A percentile compares a stretch with the other conserved stretches of the same genome.
phyloP scores from a whole-genome alignment of 2,888 invertebrate genomes.

The Stegophylla sp. region DNA sequence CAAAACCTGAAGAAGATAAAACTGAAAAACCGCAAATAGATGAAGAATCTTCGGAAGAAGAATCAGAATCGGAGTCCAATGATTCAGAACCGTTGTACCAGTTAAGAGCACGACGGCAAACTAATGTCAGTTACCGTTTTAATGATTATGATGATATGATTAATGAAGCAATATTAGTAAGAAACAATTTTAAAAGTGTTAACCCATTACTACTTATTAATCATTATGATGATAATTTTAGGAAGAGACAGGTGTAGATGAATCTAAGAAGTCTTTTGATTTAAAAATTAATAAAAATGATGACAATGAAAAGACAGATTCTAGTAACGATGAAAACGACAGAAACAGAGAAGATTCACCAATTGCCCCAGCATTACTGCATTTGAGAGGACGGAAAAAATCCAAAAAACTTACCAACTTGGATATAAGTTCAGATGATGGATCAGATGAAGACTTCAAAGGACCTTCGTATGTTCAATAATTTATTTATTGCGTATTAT shows the following conservation, averaged over 20 bases:
- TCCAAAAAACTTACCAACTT: slow-evolving; percentile 80
- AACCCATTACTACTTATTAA: neutral
- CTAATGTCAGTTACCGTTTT: slow-evolving; percentile 83
- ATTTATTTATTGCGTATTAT: slow-evolving; percentile 7
- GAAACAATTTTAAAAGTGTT: neutral
- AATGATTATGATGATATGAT: slow-evolving; percentile 96
- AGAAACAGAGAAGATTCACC: slow-evolving; percentile 64
- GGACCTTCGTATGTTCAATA: slow-evolving; percentile 72
- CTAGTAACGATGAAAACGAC: slow-evolving; percentile 63
- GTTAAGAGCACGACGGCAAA: slow-evolving; percentile 78
- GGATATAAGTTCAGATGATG: slow-evolving; percentile 80
- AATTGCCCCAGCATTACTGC: slow-evolving; percentile 63
- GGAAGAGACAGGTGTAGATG: slow-evolving; percentile 55
- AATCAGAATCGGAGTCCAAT: slow-evolving; percentile 64
- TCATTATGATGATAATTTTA: slow-evolving; percentile 20
- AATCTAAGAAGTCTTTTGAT: slow-evolving; percentile 18
- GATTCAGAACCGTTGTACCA: slow-evolving; percentile 82
- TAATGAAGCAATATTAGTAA: slow-evolving; percentile 77
- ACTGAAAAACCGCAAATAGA: slow-evolving; percentile 61
- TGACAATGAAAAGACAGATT: slow-evolving; percentile 61
- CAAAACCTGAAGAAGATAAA: slow-evolving; percentile 62
- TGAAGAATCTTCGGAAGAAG: slow-evolving; percentile 61
- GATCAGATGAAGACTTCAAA: slow-evolving; percentile 91
- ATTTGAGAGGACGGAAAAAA: slow-evolving; percentile 62
- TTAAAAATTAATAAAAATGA: slow-evolving; percentile 61